Evolutionary conservation across 92 coral and sea anemone genomes (phyloP).

Genomic region (Epizoanthus ramosus): DNA sequence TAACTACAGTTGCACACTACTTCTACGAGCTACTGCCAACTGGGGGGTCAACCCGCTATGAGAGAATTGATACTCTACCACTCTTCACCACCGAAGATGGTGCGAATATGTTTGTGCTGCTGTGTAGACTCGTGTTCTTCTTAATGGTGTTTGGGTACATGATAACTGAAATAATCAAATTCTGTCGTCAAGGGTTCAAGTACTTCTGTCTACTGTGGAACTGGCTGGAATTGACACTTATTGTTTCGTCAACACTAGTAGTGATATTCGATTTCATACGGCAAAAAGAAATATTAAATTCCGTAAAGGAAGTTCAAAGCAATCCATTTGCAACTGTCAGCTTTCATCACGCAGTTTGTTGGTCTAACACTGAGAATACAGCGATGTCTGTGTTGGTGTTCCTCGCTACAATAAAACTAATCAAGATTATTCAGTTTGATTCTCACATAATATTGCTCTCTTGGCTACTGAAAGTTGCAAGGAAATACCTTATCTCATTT

Average conservation of each 20-base stretch:
- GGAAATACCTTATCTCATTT: constrained; percentile 43
- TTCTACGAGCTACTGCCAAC: constrained; percentile 49
- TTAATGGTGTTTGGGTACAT: constrained; percentile 39
- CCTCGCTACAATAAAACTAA: constrained; percentile 45
- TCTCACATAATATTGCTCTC: constrained; percentile 30
- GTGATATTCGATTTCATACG: constrained; percentile 34
- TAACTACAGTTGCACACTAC: constrained; percentile 22
- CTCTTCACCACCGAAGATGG: constrained; percentile 49
- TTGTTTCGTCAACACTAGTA: constrained; percentile 13
- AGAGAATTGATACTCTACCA: constrained; percentile 37
- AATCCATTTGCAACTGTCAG: constrained; percentile 42
- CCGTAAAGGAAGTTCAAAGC: constrained; percentile 22
- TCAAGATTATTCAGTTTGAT: constrained; percentile 46
- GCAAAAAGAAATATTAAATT: constrained; percentile 4
- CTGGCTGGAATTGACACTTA: constrained; percentile 41
- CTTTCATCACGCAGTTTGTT: constrained; percentile 22
- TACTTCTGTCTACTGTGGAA: constrained; percentile 54
- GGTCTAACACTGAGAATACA: constrained; percentile 33
- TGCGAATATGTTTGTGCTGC: constrained; percentile 20
- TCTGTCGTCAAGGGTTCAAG: constrained; percentile 15
- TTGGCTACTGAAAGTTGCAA: constrained; percentile 32
- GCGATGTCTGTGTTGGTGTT: constrained; percentile 27
- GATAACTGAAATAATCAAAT: constrained; percentile 11
- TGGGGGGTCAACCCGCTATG: constrained; percentile 16
- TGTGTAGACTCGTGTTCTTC: constrained; percentile 38